Evolutionary conservation across 2,797 vertebrate genomes (phyloP).

Genomic region (Sebastes hubbsi): DNA sequence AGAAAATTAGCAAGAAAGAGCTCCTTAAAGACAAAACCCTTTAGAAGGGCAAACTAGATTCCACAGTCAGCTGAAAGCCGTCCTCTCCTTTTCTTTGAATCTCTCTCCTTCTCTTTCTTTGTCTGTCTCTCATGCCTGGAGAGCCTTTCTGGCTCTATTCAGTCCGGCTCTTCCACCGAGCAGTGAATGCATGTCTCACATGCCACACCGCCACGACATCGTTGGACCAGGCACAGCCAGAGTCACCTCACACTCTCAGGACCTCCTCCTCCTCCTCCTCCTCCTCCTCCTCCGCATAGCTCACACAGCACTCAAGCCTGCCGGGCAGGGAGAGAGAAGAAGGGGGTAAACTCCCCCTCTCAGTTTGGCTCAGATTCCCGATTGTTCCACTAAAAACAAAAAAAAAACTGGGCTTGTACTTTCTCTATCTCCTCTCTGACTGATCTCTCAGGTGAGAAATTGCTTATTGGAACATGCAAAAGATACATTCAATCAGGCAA

Average conservation of each 20-base stretch:
- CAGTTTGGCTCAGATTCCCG: slow-evolving; percentile 35
- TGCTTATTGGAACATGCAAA: slow-evolving; percentile 44
- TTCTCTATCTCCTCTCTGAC: neutral
- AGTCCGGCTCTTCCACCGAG: slow-evolving; percentile 58
- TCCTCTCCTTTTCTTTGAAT: slow-evolving; percentile 49
- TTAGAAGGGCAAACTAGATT: slow-evolving; percentile 68
- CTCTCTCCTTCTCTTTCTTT: slow-evolving; percentile 49
- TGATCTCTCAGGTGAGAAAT: slow-evolving; percentile 39
- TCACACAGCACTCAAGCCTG: slow-evolving; percentile 64
- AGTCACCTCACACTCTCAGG: slow-evolving; percentile 62
- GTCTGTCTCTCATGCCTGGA: slow-evolving; percentile 69
- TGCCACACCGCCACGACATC: slow-evolving; percentile 74
- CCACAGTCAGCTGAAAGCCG: slow-evolving; percentile 58
- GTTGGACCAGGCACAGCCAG: slow-evolving; percentile 69
- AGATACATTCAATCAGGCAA: slow-evolving; percentile 36
- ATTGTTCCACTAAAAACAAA: slow-evolving; percentile 43
- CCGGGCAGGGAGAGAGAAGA: slow-evolving; percentile 40
- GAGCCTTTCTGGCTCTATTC: slow-evolving; percentile 67
- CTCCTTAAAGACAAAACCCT: slow-evolving; percentile 54
- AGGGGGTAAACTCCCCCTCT: slow-evolving; percentile 31
- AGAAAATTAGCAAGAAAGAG: slow-evolving; percentile 23
- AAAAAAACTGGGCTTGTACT: neutral
- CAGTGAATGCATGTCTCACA: slow-evolving; percentile 76
- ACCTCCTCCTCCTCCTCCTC: slow-evolving; percentile 62
- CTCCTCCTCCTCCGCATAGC: slow-evolving; percentile 61